Evolutionary conservation across 2,797 vertebrate species (phyloP), one percentile per base, ranked within the genome.

Genomic region (Chrosomus eos): DNA sequence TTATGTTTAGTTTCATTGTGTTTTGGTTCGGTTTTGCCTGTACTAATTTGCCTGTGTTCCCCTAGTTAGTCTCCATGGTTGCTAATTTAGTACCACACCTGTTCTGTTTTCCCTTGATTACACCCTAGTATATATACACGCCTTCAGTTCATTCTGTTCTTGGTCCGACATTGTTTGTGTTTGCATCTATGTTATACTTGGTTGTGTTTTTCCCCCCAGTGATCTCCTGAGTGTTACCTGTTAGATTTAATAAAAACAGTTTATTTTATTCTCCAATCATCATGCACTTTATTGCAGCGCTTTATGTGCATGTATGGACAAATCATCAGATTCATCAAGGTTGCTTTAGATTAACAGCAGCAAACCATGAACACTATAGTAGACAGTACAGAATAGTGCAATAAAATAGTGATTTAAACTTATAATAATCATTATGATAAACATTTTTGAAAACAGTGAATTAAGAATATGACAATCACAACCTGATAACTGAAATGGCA

Each of bases 401-500:
- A 38, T 33, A 23, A 68, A 67, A 67, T 19, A 13, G 3, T n/a
- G 23, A 60, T 26, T 58, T 58, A 60, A 45, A 9, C 23, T 48
- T 45, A 10, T 10, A 10, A 5, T 74, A 53, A 28, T 13, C 18
- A 11, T 23, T 11, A 33, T 75, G 5, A 43, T 43, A 10, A 75
- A 33, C 48, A 36, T 51, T 53, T 31, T 33, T 51, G 19, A 28
- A 51, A 31, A 53, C 19, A 55, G 1, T 33, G 1, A 80, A 80
- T 51, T 7, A 80, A 13, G 3, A 67, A 67, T 53, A 53, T 51
- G 28, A 9, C 14, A 33, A 40, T 43, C 36, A 31, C 62, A 80
- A 80, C 43, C 62, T 51, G 77, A 48, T 48, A 80, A 67, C 26
- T 66, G 2, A 77, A 78, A 43, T n/a, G 4, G 55, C 36, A 78